Base-by-base conservation (phyloP, 2,888 invertebrate genomes). In the Oxycera nigricornis region DNA sequence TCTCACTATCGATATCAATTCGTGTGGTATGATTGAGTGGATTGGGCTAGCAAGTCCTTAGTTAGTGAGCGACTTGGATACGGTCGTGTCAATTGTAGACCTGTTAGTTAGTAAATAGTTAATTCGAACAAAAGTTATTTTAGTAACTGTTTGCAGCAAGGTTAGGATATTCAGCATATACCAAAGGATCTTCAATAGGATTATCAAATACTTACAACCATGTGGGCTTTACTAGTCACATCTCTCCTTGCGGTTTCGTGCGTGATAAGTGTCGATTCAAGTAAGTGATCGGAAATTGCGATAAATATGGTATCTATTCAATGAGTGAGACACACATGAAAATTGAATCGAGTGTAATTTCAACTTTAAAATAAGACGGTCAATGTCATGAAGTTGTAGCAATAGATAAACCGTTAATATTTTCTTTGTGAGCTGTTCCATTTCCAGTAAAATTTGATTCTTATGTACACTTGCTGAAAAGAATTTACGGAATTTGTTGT, bases 1-100 rank as follows among this genome's bases (percentile, higher is more conserved):
- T 30, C 31, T 55, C 70, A 26, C 30, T 70, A 52, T 70, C 31
- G 24, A 55, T 31, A 68, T 30, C 50, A 22, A 50, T 57, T n/a
- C n/a, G n/a, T 22, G 2, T 61, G 30, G n/a, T 14, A 14, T 67
- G 46, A 67, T 67, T 67, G 41, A 67, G 14, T 59, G 28, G 17
- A 55, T 55, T 55, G 20, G 6, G 24, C n/a, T 22, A 55, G 24
- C 17, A n/a, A n/a, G n/a, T n/a, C n/a, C n/a, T n/a, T n/a, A n/a
- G 17, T 20, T 17, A 30, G 61, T 24, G 26, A 24, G 24, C 17
- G 6, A 6, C 24, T 7, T 7, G 55, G 6, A 14, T 4, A 14
- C 59, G 59, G 59, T 7, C 3, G 14, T 2, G 14, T 6, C 59
- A 59, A 28, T 9, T 28, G 14, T 6, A 6, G 2, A 4, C 7